phyloP scores from a whole-genome alignment of 2,113 vertebrate species.

The Isichthys henryi region DNA sequence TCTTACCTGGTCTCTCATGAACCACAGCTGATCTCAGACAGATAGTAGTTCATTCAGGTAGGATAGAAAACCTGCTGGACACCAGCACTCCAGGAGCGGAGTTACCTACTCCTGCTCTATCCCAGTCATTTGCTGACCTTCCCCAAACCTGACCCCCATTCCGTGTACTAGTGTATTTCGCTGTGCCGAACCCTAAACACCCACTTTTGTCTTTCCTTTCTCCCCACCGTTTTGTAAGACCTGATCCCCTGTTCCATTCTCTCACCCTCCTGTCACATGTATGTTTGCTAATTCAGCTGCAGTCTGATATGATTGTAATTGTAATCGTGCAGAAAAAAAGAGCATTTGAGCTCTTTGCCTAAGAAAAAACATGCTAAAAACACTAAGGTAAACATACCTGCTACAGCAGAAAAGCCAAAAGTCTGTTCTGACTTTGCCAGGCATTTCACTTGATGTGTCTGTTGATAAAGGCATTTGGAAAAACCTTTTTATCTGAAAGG shows the following conservation, averaged over 20 bases:
- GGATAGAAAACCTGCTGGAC: not conserved
- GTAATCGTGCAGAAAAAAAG: not conserved
- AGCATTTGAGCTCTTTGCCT: not conserved
- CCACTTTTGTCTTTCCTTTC: not conserved
- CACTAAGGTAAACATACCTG: not conserved
- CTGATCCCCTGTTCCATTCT: not conserved
- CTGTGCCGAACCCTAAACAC: not conserved
- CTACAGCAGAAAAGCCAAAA: not conserved
- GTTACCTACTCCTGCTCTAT: not conserved
- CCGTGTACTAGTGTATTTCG: not conserved
- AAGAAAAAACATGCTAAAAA: not conserved
- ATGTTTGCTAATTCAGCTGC: not conserved
- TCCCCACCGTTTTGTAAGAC: not conserved
- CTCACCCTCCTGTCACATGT: not conserved
- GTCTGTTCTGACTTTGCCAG: not conserved
- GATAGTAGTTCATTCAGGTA: not conserved
- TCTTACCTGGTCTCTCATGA: not conserved
- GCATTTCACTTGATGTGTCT: not conserved
- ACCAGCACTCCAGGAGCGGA: not conserved
- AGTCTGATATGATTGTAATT: not conserved
- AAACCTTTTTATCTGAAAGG: not conserved
- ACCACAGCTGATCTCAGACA: not conserved
- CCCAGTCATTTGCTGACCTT: not conserved
- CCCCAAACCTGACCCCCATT: not conserved
- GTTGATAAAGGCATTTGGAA: not conserved